Evolutionary conservation across 2,797 vertebrate species (phyloP).

Genomic region (Halcyon smyrnensis): DNA sequence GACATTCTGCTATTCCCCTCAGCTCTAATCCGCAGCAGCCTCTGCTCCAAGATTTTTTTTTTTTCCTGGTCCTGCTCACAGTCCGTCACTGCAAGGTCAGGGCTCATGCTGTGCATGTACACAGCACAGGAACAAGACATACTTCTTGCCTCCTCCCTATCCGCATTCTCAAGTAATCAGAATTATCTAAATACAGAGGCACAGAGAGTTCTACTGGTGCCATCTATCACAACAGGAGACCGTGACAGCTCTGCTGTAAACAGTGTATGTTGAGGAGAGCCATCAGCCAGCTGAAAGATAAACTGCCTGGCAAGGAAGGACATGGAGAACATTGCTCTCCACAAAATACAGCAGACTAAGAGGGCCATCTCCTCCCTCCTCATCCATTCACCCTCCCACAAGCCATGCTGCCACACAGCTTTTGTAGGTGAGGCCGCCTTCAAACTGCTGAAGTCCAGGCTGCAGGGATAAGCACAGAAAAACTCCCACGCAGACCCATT

Average conservation of each 20-base stretch:
- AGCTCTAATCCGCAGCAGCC: background rate
- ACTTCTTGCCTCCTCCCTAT: background rate
- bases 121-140: background rate
- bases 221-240: background rate
- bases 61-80: background rate
- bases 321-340: accelerated
- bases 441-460: background rate
- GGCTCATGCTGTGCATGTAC: accelerated
- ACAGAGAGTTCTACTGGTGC: background rate
- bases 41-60: background rate
- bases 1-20: background rate
- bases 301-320: background rate
- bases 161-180: background rate
- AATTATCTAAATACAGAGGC: background rate
- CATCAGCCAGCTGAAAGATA: background rate
- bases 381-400: background rate
- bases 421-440: background rate
- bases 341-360: background rate
- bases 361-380: background rate
- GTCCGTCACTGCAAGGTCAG: background rate
- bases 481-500: background rate
- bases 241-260: background rate
- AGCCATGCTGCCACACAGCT: background rate
- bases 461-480: background rate
- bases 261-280: accelerated